Evolutionary conservation across 2,113 vertebrate species (phyloP).

Genomic region (Agelaius tricolor): DNA sequence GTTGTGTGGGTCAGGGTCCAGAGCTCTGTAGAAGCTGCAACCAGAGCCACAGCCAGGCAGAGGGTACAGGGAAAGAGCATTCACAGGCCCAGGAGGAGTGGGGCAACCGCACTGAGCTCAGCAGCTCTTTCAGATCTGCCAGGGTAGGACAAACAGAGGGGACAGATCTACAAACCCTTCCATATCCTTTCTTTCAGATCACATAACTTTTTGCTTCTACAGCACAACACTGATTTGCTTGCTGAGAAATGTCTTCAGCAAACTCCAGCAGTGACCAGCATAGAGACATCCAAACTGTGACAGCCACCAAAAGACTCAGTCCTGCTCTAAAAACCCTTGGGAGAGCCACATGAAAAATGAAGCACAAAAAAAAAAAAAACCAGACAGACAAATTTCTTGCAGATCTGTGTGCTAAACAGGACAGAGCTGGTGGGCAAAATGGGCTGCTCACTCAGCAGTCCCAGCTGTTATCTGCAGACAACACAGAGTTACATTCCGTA

Average conservation of each 20-base stretch:
- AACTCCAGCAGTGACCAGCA: accelerated
- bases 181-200: neutral
- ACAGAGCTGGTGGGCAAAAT: neutral
- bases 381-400: neutral
- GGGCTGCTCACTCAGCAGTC: neutral
- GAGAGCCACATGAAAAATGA: neutral
- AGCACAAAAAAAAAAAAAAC: neutral
- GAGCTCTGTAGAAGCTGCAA: neutral
- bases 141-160: accelerated
- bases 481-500: neutral
- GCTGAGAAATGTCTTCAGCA: neutral
- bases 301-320: neutral
- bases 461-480: neutral
- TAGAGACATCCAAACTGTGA: neutral
- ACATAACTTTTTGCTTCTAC: neutral
- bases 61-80: neutral
- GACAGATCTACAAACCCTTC: neutral
- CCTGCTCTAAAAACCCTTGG: neutral
- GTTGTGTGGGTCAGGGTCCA: neutral
- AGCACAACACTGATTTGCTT: neutral
- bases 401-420: neutral
- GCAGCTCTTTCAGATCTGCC: neutral
- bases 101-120: neutral
- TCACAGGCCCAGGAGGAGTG: neutral
- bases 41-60: neutral